Conservation (phyloP, 2,113 vertebrate genomes). For the Isurus oxyrinchus region DNA sequence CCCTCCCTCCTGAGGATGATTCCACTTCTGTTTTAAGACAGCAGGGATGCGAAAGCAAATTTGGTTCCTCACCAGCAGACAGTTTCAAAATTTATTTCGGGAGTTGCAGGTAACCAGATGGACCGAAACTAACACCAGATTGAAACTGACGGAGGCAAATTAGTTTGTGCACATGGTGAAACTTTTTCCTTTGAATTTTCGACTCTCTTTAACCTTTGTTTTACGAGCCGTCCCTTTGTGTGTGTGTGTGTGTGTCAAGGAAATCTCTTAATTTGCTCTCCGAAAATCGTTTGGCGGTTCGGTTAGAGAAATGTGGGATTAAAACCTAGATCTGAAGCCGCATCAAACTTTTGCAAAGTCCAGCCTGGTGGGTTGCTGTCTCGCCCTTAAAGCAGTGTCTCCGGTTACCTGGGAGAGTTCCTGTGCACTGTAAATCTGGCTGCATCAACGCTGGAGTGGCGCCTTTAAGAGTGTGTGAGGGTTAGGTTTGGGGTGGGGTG, state of each 20-base stretch:
- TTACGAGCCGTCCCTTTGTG: no score
- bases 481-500: no score
- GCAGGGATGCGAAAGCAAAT: background rate
- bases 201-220: background rate
- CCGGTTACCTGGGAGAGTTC: background rate
- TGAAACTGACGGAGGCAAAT: background rate
- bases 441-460: background rate
- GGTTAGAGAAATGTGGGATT: background rate
- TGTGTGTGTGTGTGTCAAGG: background rate
- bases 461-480: background rate
- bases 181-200: background rate
- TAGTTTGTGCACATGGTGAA: background rate
- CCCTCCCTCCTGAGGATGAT: background rate
- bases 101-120: no score
- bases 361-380: background rate
- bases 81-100: background rate
- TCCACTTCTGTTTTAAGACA: background rate
- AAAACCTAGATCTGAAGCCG: no score
- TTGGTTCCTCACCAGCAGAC: no score
- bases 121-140: background rate
- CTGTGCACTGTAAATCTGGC: no score
- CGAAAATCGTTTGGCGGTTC: background rate
- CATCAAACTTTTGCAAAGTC: no score
- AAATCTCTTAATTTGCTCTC: background rate
- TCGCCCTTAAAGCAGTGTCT: background rate